Conservation (phyloP, 2,888 invertebrate species). For the Diaprepes abbreviatus region DNA sequence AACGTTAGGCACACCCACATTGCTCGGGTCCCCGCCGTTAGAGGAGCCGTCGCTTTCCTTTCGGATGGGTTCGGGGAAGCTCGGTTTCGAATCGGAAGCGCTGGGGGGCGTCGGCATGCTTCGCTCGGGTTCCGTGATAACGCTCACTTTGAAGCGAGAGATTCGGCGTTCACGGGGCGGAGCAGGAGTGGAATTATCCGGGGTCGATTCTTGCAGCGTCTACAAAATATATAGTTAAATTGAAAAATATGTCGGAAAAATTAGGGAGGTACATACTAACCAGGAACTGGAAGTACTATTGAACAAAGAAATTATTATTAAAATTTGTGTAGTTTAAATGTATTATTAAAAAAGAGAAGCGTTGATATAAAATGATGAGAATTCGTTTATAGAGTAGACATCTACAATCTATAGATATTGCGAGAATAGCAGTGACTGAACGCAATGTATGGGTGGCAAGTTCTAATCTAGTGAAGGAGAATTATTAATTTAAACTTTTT, state of each 20-base stretch:
- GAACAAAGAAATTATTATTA: slow-evolving; percentile 4
- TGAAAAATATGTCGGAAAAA: not conserved
- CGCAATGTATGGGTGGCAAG: too few relatives aligned
- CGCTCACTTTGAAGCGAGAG: slow-evolving; percentile 71
- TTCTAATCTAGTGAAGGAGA: too few relatives aligned
- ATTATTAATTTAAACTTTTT: not conserved
- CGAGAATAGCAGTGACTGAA: too few relatives aligned
- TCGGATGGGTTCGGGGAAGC: slow-evolving; percentile 24
- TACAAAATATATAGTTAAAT: slow-evolving; percentile 14
- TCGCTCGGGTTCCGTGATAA: slow-evolving; percentile 68
- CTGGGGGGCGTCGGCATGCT: slow-evolving; percentile 58
- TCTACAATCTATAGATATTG: too few relatives aligned
- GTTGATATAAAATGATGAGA: too few relatives aligned
- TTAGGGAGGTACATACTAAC: not conserved
- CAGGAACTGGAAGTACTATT: not conserved
- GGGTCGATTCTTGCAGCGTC: slow-evolving; percentile 39
- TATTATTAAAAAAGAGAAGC: too few relatives aligned
- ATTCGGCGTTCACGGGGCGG: slow-evolving; percentile 63
- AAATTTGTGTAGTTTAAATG: too few relatives aligned
- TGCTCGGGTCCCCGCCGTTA: slow-evolving; percentile 12
- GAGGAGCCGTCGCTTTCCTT: slow-evolving; percentile 16
- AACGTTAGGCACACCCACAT: not conserved
- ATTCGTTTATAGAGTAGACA: too few relatives aligned
- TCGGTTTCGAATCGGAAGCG: slow-evolving; percentile 15
- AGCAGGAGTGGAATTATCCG: slow-evolving; percentile 20